A percentile compares a stretch with the other conserved stretches of the same genome.
Evolutionary conservation across 2,113 vertebrate genomes (phyloP).

Genomic region (Hemichromis elongatus): DNA sequence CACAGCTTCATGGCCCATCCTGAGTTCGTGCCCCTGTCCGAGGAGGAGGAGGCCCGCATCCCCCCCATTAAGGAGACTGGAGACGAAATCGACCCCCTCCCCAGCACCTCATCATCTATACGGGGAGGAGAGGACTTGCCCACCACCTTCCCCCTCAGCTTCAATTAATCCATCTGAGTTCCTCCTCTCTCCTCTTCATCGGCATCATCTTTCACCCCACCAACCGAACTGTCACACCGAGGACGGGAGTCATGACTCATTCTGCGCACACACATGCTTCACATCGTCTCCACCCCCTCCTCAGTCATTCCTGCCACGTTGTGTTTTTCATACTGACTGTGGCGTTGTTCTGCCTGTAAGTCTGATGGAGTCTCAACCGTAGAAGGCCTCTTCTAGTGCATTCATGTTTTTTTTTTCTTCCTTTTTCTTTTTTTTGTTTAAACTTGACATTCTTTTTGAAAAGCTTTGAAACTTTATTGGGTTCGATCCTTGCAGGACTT

Average conservation of each 20-base stretch:
- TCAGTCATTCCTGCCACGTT: conserved; percentile 26
- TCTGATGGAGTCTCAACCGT: not conserved
- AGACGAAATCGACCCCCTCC: conserved; percentile 71
- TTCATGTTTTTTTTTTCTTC: not conserved
- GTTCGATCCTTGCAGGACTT: conserved; percentile 30
- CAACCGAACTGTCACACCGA: conserved; percentile 32
- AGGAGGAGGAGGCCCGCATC: conserved; percentile 82
- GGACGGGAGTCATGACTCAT: conserved; percentile 37
- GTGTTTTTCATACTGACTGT: conserved; percentile 42
- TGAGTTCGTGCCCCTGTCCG: conserved; percentile 83
- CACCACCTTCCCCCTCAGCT: conserved; percentile 69
- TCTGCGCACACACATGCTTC: conserved; percentile 5
- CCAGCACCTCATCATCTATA: conserved; percentile 49
- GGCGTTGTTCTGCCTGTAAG: conserved; percentile 41
- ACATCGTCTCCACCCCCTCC: not conserved
- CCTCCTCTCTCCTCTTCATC: conserved; percentile 12
- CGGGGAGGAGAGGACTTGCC: conserved; percentile 38
- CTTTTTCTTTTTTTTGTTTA: not conserved
- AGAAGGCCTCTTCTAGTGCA: conserved; percentile 28
- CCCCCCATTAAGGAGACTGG: conserved; percentile 74
- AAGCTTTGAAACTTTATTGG: conserved; percentile 22
- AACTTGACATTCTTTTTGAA: conserved; percentile 6
- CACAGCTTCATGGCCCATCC: conserved; percentile 97
- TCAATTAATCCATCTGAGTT: conserved; percentile 56
- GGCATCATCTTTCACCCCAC: conserved; percentile 36